These are phyloP conservation scores for Chymomyza costata DNA, from an alignment of 1,140 invertebrate genomes.

Conservation along the genomic window DNA sequence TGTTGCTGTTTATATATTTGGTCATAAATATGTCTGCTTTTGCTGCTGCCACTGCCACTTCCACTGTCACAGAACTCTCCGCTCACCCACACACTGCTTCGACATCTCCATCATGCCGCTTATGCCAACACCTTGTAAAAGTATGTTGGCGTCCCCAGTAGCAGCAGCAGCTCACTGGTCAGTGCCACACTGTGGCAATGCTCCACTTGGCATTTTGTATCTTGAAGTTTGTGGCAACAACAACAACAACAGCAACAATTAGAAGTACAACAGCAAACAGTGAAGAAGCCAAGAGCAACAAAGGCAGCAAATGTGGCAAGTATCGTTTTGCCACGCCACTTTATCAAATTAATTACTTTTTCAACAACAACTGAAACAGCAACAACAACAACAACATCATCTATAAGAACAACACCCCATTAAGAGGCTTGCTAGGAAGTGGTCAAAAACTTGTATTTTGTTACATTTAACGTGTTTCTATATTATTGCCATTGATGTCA, in stretches of 20 bases:
- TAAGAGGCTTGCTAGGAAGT: conserved; percentile 4
- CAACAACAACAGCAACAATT: neutral
- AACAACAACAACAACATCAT: conserved; percentile 5
- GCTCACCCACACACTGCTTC: neutral
- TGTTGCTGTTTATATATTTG: conserved; percentile 54
- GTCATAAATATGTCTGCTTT: conserved; percentile 65
- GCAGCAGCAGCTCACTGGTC: too few species aligned
- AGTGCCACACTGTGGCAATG: too few species aligned
- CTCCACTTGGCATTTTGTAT: too few species aligned
- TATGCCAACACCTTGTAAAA: conserved; percentile 48
- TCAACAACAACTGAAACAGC: conserved; percentile 40
- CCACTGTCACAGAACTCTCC: neutral
- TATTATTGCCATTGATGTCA: conserved; percentile 53
- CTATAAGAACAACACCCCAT: too few species aligned
- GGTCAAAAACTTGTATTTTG: conserved; percentile 62
- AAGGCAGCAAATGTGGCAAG: neutral
- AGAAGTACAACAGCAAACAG: too few species aligned
- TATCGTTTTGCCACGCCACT: conserved; percentile 47
- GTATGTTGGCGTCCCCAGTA: too few species aligned
- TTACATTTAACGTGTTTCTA: conserved; percentile 56
- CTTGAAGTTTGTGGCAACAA: neutral
- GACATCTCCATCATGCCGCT: neutral
- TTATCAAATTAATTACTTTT: conserved; percentile 73
- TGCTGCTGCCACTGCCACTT: conserved; percentile 4
- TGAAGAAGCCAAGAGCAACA: too few species aligned